Evolutionary conservation across 2,888 invertebrate genomes (phyloP).

Genomic region (Protodeltote pygarga): DNA sequence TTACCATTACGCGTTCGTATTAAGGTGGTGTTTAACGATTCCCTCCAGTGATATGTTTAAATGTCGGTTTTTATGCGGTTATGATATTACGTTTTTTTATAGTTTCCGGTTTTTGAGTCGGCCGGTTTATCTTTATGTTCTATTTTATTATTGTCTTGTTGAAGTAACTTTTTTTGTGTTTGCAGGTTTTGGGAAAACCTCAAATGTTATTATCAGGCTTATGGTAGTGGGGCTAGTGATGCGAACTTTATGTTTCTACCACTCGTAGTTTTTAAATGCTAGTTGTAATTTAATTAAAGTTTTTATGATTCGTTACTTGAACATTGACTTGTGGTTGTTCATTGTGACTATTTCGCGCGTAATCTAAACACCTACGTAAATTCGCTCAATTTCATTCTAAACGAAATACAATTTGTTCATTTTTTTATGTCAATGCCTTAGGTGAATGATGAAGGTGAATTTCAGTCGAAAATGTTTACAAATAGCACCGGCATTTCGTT

Average conservation of each 20-base stretch:
- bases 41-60: constrained; percentile 48
- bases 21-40: constrained; percentile 49
- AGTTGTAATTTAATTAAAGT: constrained; percentile 22
- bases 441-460: neutral
- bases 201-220: constrained; percentile 22
- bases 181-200: constrained; percentile 40
- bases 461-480: constrained; percentile 8
- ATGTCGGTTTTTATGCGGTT: constrained; percentile 49
- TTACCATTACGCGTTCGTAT: constrained; percentile 36
- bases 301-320: constrained; percentile 25
- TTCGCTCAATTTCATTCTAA: neutral
- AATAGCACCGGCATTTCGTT: neutral
- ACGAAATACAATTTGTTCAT: constrained; percentile 2
- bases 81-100: constrained; percentile 49
- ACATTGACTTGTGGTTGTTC: constrained; percentile 13
- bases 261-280: constrained; percentile 5
- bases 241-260: constrained; percentile 30
- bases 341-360: constrained; percentile 18
- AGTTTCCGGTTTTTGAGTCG: constrained; percentile 51
- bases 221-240: constrained; percentile 25
- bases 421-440: neutral
- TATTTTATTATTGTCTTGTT: constrained; percentile 54
- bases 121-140: constrained; percentile 51
- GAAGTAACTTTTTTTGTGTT: constrained; percentile 28
- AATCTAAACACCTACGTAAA: constrained; percentile 1